Base-by-base conservation (phyloP, 1,140 invertebrate genomes). In the Trypoxylus dichotomus region DNA sequence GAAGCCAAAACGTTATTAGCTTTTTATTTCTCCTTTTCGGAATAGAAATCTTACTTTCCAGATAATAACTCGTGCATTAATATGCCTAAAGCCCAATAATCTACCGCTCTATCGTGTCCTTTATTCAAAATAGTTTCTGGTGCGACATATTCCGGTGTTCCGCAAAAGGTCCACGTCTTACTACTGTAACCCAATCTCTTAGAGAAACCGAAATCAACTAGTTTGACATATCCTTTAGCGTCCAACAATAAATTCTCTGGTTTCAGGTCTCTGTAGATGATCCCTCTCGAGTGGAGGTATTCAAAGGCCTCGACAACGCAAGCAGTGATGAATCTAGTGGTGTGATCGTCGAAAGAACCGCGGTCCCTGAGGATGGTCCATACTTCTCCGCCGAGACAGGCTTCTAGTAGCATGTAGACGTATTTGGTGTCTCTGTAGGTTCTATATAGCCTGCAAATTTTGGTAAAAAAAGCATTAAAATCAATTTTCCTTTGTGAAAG, bases 121-220 rank as follows among this genome's bases (percentile, higher is more conserved):
- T 92, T 86, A 85, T 90, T 94, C 13, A 93, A 83, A 81, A 94
- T 94, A 29, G 93, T 91, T 87, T 94, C 93, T 0, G 93, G 93
- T 0, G 93, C 91, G 43, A 94, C 91, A 83, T 93, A 93, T 78
- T 89, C 89, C 0, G 92, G 92, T 3, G 93, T 96, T n/a, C 96
- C 95, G 86, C 94, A 95, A 83, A 97, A 97, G 0, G 95, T 97
- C 92, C 93, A 96, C 0, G 96, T 96, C 85, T 95, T 96, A 42
- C 84, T 87, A 24, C 93, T 93, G 37, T 90, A 89, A 0, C 91
- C 91, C 29, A 96, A 89, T 77, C 91, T 88, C 86, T 97, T 97
- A 8, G 94, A 94, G 83, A 96, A 96, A 2, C 95, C 96, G 87
- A 97, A 96, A 86, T 97, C 96, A 27, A 95, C 93, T 79, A 95